A percentile compares a stretch with the other conserved stretches of the same genome.
Conservation (phyloP, 2,797 vertebrate species). For the Rallus crepitans region DNA sequence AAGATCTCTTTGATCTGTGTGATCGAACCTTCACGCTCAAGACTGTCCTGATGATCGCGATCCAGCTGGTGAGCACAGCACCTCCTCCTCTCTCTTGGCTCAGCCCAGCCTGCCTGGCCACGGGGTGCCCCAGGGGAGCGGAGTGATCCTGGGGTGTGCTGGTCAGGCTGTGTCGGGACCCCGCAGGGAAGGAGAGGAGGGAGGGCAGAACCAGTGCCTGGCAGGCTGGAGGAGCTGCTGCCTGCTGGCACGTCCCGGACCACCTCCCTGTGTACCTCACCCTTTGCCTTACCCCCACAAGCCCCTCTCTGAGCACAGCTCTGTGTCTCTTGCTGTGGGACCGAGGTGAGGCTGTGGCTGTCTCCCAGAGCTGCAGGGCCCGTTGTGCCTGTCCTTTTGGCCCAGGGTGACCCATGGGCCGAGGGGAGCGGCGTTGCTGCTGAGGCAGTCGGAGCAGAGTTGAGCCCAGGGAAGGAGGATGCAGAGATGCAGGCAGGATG, state of each 20-base stretch:
- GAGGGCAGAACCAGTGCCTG: accelerated
- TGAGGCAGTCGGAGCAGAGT: accelerated
- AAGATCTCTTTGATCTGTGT: constrained; percentile 97
- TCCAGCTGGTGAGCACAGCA: constrained; percentile 90
- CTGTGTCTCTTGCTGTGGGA: accelerated
- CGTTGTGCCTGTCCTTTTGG: accelerated
- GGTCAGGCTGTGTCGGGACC: not conserved
- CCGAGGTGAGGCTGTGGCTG: not conserved
- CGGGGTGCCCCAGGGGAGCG: accelerated
- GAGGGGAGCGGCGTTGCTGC: not conserved
- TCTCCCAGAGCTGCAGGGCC: not conserved
- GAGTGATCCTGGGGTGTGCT: accelerated
- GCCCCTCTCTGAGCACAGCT: not conserved
- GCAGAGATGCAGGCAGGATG: accelerated
- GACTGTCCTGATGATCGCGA: constrained; percentile 99
- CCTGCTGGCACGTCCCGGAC: not conserved
- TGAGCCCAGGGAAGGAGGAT: not conserved
- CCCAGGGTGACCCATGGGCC: accelerated
- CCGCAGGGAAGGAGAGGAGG: accelerated
- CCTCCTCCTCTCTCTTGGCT: not conserved
- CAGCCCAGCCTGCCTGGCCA: accelerated
- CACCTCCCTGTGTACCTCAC: accelerated
- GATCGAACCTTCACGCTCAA: constrained; percentile 98
- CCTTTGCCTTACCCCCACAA: not conserved
- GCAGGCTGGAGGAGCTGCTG: not conserved